Conservation (phyloP, 2,888 invertebrate species). For the Anagyrus pseudococci region DNA sequence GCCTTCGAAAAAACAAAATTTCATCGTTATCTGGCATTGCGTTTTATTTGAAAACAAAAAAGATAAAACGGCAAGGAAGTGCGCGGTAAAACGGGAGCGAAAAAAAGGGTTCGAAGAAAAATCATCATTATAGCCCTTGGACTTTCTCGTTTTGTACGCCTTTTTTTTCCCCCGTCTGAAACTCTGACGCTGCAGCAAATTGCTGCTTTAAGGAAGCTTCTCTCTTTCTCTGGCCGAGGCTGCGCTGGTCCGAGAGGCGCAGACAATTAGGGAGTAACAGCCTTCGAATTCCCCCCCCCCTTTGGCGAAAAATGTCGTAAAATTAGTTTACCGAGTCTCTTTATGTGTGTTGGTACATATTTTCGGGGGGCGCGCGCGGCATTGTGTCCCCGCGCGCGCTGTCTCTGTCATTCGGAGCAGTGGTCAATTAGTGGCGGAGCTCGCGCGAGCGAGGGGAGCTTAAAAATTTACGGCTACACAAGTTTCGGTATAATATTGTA, state of each 20-base stretch:
- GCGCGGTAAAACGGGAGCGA: background rate
- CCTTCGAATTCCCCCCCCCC: background rate
- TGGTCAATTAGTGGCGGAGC: slow-evolving; percentile 27
- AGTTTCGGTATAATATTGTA: background rate
- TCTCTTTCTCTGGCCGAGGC: background rate
- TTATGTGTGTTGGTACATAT: background rate
- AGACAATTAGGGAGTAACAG: slow-evolving; percentile 13
- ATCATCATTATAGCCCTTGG: slow-evolving; percentile 12
- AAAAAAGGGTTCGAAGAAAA: background rate
- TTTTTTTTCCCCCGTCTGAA: background rate
- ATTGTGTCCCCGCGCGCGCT: background rate
- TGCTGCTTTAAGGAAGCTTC: slow-evolving; percentile 10
- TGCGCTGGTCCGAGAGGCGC: background rate
- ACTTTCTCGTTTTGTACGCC: background rate
- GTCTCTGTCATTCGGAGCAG: slow-evolving; percentile 29
- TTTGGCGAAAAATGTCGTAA: slow-evolving; percentile 1
- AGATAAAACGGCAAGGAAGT: background rate
- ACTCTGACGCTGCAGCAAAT: slow-evolving; percentile 14
- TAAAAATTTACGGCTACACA: background rate
- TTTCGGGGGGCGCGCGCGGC: background rate
- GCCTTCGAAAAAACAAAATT: no score
- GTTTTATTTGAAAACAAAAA: background rate
- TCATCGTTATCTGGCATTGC: no score
- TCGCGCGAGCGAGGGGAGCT: no score
- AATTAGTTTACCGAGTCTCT: slow-evolving; percentile 3